Evolutionary conservation across 2,797 vertebrate genomes (phyloP).

Genomic region (Acropternis orthonyx): DNA sequence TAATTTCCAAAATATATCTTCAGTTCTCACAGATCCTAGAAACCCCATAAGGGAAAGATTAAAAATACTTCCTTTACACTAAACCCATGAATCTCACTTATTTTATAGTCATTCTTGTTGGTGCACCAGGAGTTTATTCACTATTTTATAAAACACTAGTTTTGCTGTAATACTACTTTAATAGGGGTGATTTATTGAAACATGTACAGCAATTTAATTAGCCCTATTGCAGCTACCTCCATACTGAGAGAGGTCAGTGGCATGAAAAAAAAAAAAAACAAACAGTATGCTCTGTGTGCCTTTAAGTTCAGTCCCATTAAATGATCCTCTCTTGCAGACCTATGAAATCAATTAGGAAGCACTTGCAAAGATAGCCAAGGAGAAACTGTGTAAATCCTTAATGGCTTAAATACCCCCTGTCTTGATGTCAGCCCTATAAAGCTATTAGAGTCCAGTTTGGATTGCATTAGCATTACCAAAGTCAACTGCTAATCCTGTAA

Average conservation of each 20-base stretch:
- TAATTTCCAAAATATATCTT: background rate
- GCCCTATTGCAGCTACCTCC: background rate
- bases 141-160: background rate
- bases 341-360: constrained; percentile 44
- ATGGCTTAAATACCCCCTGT: constrained; percentile 7
- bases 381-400: constrained; percentile 42
- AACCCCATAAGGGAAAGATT: background rate
- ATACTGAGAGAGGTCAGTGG: background rate
- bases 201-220: background rate
- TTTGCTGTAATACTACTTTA: background rate
- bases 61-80: background rate
- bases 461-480: constrained; percentile 9
- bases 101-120: background rate
- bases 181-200: background rate
- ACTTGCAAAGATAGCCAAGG: constrained; percentile 12
- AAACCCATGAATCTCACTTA: background rate
- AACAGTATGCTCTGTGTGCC: background rate
- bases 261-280: background rate
- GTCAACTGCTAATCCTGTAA: background rate
- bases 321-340: background rate
- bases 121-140: background rate
- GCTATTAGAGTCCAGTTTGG: constrained; percentile 26
- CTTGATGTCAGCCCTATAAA: constrained; percentile 36
- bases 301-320: constrained; percentile 37
- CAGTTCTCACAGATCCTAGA: fast-evolving